Conservation (phyloP, 2,113 vertebrate species). For the Brienomyrus brachyistius region DNA sequence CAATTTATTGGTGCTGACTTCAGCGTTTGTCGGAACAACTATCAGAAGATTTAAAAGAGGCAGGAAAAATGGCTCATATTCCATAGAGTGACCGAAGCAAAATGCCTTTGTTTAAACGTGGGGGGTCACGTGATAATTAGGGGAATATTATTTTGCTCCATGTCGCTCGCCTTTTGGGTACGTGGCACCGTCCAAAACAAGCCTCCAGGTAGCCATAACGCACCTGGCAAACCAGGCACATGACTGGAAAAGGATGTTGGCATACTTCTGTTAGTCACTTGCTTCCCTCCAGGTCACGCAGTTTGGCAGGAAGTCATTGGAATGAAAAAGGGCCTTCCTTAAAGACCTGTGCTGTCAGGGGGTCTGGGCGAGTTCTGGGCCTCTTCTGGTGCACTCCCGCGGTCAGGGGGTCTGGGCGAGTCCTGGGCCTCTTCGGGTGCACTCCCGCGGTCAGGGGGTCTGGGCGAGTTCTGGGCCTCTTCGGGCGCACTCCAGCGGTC, state of each 20-base stretch:
- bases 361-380: constrained; percentile 45
- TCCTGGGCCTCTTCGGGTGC: no score
- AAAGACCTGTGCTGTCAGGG: constrained; percentile 51
- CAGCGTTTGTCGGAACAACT: neutral
- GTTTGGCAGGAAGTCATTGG: constrained; percentile 71
- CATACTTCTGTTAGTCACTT: constrained; percentile 59
- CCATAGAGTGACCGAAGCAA: neutral
- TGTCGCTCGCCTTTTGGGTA: constrained; percentile 48
- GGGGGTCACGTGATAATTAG: constrained; percentile 18
- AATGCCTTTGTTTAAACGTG: neutral
- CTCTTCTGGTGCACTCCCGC: constrained; percentile 23
- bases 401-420: neutral
- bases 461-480: no score
- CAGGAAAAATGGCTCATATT: neutral
- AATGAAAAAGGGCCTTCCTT: constrained; percentile 62
- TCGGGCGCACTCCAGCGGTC: no score
- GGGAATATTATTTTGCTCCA: constrained; percentile 29
- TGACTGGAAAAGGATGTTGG: constrained; percentile 73
- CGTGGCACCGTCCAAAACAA: constrained; percentile 68
- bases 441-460: no score
- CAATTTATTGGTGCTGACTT: neutral
- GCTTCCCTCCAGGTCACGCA: constrained; percentile 69
- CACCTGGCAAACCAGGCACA: constrained; percentile 78
- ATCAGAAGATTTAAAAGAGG: neutral
- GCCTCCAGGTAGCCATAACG: constrained; percentile 69